Base-by-base conservation (phyloP, 2,797 vertebrate species). In the Rhabdomys pumilio region DNA sequence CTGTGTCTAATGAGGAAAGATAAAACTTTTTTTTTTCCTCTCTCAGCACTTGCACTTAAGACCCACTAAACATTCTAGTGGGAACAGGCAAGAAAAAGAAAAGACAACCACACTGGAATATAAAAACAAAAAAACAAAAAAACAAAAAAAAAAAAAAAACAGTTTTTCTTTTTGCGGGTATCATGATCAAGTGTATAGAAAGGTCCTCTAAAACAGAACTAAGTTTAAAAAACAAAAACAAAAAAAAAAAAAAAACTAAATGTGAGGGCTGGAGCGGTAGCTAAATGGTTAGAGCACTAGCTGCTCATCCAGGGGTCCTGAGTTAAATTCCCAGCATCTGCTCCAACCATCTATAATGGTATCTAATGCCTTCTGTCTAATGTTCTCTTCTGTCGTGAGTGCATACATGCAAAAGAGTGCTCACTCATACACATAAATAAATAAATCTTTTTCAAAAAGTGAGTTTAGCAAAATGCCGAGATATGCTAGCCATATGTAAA, bases 211-310 rank as follows among this genome's bases (percentile, higher is more conserved):
- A 19, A 83, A 69, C 0, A 80, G 72, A 80, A 47, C 85, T 59
- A 89, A 67, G n/a, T 14, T 38, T 38, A 44, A 89, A 59, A 94
- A 86, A 92, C 92, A 53, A 89, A 65, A 94, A 86, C 38, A 38
- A 67, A 94, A 44, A 89, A 59, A 92, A 86, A 92, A 94, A 53
- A 89, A 65, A 94, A 86, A 92, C 7, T 38, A 77, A 89, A 69
- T n/a, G 34, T 69, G 34, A 69, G 14, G 65, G 65, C 65, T 69
- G 65, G 67, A 4, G 67, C n/a, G 34, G 29, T 34, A 17, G 31
- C 31, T 34, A 2, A 69, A n/a, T n/a, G 65, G 67, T 19, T 69
- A n/a, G 67, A 69, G 67, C 14, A 17, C 67, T 69, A 19, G 2
- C 34, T 69, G 67, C 34, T n/a, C 17, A 17, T 72, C 17, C 34